phyloP scores from a whole-genome alignment of 1,140 invertebrate genomes.

The Homalodisca vitripennis region DNA sequence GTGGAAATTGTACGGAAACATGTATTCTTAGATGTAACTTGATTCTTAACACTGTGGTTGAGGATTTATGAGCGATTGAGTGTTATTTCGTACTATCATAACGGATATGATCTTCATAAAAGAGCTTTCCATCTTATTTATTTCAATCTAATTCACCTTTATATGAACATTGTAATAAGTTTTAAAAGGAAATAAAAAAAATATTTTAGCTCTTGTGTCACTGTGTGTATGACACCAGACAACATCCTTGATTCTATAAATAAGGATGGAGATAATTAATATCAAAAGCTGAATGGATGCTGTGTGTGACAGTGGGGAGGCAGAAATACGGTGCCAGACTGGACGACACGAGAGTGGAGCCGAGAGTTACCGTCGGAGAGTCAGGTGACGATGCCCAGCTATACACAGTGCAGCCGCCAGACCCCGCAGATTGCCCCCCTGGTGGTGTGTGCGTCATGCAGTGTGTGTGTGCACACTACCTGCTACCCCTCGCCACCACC shows the following conservation, averaged over 20 bases:
- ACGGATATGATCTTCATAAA: too few species aligned
- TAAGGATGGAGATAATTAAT: neutral
- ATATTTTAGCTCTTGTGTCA: constrained; percentile 8
- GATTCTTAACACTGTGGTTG: too few species aligned
- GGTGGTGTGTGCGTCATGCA: constrained; percentile 50
- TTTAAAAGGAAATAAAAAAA: too few species aligned
- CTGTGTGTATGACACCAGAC: neutral
- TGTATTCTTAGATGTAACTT: too few species aligned
- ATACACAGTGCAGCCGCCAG: constrained; percentile 3
- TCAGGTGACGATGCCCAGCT: constrained; percentile 7
- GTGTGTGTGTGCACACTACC: constrained; percentile 52
- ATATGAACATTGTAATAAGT: too few species aligned
- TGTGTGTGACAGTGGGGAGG: constrained; percentile 4
- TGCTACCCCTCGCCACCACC: constrained; percentile 47
- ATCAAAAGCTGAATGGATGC: neutral
- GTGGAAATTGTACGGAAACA: too few species aligned
- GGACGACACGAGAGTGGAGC: constrained; percentile 14
- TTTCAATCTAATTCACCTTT: too few species aligned
- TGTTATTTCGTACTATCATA: too few species aligned
- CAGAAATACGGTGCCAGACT: constrained; percentile 11
- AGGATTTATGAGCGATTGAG: too few species aligned
- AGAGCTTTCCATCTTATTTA: too few species aligned
- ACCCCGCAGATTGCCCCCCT: constrained; percentile 47
- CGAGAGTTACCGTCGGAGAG: constrained; percentile 28
- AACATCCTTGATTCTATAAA: neutral